These are phyloP conservation scores for Kudoa iwatai DNA, from an alignment of 30 jellyfish, hydroid and myxozoan species.

Conservation along the genomic window DNA sequence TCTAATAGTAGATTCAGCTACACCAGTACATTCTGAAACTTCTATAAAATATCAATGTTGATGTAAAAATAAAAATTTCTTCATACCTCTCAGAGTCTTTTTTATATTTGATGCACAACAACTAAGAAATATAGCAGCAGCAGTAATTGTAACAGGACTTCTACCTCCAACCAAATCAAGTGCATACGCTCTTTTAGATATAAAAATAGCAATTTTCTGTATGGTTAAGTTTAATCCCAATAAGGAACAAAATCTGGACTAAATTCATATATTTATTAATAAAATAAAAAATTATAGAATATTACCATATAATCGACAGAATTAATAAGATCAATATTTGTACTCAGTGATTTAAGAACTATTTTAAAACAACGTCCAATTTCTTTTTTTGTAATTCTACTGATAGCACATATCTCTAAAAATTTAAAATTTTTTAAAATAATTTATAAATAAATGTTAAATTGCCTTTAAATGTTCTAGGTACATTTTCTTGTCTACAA, in stretches of 20 bases:
- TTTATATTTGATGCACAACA: too few species aligned
- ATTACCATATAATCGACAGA: conserved; percentile 73
- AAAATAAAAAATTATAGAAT: background rate
- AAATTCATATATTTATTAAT: background rate
- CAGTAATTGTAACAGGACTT: conserved; percentile 90
- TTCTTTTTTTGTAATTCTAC: conserved; percentile 56
- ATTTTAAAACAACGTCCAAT: conserved; percentile 80
- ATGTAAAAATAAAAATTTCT: background rate
- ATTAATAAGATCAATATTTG: conserved; percentile 41
- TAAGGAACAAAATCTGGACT: conserved; percentile 72
- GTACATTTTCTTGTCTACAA: conserved; percentile 91
- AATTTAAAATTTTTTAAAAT: background rate
- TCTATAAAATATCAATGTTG: conserved; percentile 4
- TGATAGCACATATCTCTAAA: conserved; percentile 63
- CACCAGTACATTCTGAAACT: conserved; percentile 79
- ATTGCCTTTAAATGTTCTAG: conserved; percentile 77
- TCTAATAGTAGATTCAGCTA: conserved; percentile 74
- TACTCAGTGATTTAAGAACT: conserved; percentile 32
- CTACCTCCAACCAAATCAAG: too few species aligned
- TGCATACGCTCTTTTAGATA: too few species aligned
- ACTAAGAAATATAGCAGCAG: conserved; percentile 44
- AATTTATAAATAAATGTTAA: background rate
- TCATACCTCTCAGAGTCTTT: too few species aligned
- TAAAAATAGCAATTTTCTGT: too few species aligned
- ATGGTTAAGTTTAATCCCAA: too few species aligned